Evolutionary conservation across 2,888 invertebrate species (phyloP).

Genomic region (Acronicta leporina): DNA sequence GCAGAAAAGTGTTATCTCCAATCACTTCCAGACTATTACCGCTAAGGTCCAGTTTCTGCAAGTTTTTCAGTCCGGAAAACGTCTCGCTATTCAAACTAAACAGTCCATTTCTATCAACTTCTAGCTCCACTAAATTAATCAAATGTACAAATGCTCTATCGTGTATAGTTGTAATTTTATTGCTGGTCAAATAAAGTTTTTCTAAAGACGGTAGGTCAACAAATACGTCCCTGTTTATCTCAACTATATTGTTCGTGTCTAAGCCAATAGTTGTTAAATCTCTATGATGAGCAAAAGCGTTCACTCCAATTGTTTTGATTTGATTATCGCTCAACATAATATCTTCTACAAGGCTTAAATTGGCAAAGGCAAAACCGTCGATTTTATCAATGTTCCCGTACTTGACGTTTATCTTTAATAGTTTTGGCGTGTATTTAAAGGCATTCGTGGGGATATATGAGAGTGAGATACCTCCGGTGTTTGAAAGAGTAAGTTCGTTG

Average conservation of each 20-base stretch:
- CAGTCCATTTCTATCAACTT: conserved; percentile 93
- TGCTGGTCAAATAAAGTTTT: conserved; percentile 94
- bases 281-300: conserved; percentile 92
- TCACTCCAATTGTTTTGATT: conserved; percentile 90
- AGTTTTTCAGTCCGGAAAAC: conserved; percentile 92
- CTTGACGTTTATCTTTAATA: conserved; percentile 90
- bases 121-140: conserved; percentile 92
- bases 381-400: conserved; percentile 92
- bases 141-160: conserved; percentile 94
- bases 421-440: conserved; percentile 88
- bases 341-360: conserved; percentile 90
- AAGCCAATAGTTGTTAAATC: conserved; percentile 90
- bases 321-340: conserved; percentile 91
- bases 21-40: conserved; percentile 93
- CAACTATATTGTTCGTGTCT: conserved; percentile 92
- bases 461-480: conserved; percentile 90
- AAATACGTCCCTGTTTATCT: conserved; percentile 93
- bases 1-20: conserved; percentile 92
- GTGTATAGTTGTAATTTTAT: conserved; percentile 95
- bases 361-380: conserved; percentile 92
- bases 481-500: conserved; percentile 91
- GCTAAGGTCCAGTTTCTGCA: conserved; percentile 92
- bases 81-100: conserved; percentile 93
- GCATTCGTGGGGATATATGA: conserved; percentile 92
- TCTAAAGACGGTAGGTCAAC: conserved; percentile 91